These are phyloP conservation scores for Hirtodrosophila trivittata DNA, from an alignment of 2,888 invertebrate genomes.

Conservation along the genomic window DNA sequence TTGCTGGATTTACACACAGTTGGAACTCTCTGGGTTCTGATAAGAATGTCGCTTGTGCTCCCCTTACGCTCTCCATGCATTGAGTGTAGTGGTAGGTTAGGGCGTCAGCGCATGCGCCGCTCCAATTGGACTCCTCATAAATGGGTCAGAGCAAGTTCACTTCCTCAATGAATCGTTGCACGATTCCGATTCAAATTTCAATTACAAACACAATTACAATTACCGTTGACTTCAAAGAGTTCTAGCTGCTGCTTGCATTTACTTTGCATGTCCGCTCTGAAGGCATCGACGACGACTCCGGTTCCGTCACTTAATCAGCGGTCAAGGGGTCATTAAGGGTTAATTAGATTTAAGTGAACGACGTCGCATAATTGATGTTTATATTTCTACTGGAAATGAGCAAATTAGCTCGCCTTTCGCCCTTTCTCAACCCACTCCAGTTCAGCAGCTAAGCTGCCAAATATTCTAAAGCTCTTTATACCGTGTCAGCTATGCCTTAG, in stretches of 20 bases:
- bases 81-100: slow-evolving; percentile 68
- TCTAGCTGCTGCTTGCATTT: slow-evolving; percentile 44
- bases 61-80: slow-evolving; percentile 11
- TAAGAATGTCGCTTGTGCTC: slow-evolving; percentile 15
- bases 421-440: slow-evolving; percentile 15
- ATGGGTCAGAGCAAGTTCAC: slow-evolving; percentile 75
- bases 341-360: slow-evolving; percentile 81
- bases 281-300: background rate
- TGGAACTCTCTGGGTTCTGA: slow-evolving; percentile 17
- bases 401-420: slow-evolving; percentile 56
- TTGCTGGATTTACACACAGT: slow-evolving; percentile 3
- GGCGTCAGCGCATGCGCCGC: slow-evolving; percentile 62
- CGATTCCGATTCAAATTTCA: slow-evolving; percentile 45
- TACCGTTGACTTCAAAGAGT: slow-evolving; percentile 54
- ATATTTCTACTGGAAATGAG: slow-evolving; percentile 53
- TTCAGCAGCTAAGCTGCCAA: slow-evolving; percentile 29
- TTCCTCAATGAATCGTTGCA: slow-evolving; percentile 59
- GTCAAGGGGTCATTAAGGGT: slow-evolving; percentile 78
- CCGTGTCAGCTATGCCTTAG: too few relatives aligned
- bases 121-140: slow-evolving; percentile 34
- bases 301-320: slow-evolving; percentile 67
- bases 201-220: slow-evolving; percentile 33
- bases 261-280: slow-evolving; percentile 68
- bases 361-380: slow-evolving; percentile 69
- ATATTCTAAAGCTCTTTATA: slow-evolving; percentile 3